Evolutionary conservation across 2,888 invertebrate genomes (phyloP), one percentile per base, ranked within the genome.

Genomic region (Melitaea athalia): DNA sequence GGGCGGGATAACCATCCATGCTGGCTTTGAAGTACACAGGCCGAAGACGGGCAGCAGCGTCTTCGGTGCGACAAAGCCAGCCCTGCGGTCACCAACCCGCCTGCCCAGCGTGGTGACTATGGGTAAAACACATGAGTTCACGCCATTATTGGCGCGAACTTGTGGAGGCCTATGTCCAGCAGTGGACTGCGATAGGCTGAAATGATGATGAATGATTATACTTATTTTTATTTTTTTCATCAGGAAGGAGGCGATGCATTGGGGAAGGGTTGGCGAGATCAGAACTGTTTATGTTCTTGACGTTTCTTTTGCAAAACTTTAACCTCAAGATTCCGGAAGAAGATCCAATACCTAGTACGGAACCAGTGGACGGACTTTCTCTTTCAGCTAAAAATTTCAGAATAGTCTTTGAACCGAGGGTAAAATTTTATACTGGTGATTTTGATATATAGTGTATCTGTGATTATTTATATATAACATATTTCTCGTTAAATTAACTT

Each of bases 201-300:
- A n/a, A n/a, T n/a, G n/a, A n/a, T n/a, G n/a, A n/a, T n/a, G n/a
- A n/a, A n/a, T n/a, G n/a, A 24, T 24, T 24, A 24, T 24, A 24
- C 24, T 24, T 24, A 24, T 24, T 59, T 17, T 24, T 53, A 47
- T 55, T 62, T 69, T 72, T 71, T 83, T 70, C 86, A 24, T 24
- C 93, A 85, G 97, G 97, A 10, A 95, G 94, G 80, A 95, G 96
- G 81, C 95, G 97, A 68, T 97, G 97, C 79, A 95, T 97, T 89
- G 97, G 97, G 7, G 97, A 97, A 86, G 93, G 95, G 0, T 85
- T 97, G 72, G 94, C 93, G 0, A 94, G 95, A 70, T 95, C 96
- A 55, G 97, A 96, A 80, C 86, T 97, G 59, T 97, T 97, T 80
- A 85, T 97, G 76, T 95, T 97, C 77, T 91, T 95, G n/a, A 94